Evolutionary conservation across 2,113 vertebrate species (phyloP).

Genomic region (Tauraco erythrolophus): DNA sequence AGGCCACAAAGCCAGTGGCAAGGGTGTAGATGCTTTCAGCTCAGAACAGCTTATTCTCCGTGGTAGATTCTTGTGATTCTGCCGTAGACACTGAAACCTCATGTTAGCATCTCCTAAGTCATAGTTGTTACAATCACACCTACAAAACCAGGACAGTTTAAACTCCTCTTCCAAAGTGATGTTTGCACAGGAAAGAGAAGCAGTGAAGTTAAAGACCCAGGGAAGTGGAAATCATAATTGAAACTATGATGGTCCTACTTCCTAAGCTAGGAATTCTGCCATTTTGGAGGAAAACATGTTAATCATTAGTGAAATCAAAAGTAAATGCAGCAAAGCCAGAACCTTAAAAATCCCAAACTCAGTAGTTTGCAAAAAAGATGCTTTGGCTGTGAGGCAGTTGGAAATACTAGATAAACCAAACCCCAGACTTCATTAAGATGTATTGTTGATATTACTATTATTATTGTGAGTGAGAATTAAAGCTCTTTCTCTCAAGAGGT

Average conservation of each 20-base stretch:
- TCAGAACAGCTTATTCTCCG: not conserved
- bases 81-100: not conserved
- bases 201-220: not conserved
- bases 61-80: not conserved
- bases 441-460: not conserved
- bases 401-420: not conserved
- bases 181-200: fast-evolving
- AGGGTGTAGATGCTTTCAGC: not conserved
- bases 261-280: not conserved
- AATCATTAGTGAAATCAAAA: not conserved
- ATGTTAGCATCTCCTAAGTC: not conserved
- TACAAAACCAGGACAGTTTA: not conserved
- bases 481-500: not conserved
- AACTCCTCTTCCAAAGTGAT: not conserved
- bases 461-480: not conserved
- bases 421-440: not conserved
- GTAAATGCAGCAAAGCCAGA: not conserved
- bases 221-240: not conserved
- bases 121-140: not conserved
- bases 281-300: not conserved
- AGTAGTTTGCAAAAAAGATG: not conserved
- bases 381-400: not conserved
- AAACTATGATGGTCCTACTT: not conserved
- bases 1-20: not conserved
- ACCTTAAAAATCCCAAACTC: not conserved